Base-by-base conservation (phyloP, 1,140 invertebrate genomes). In the Alviniconcha marisindica region DNA sequence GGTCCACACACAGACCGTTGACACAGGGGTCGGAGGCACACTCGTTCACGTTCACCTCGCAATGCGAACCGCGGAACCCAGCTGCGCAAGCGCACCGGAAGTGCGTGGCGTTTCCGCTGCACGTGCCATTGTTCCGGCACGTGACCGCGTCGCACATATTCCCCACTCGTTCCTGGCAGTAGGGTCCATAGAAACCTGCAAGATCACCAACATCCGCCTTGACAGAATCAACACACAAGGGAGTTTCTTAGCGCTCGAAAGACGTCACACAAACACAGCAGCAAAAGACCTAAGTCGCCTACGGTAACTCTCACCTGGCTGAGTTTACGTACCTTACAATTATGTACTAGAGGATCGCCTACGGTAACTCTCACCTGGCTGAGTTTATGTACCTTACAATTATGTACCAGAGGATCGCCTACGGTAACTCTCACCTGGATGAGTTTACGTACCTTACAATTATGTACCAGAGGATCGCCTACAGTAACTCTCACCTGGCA, bases 51-150 rank as follows among this genome's bases (percentile, higher is more conserved):
- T 89, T 81, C 69, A 85, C 83, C 54, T 88, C 82, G 81, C 89
- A 91, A 40, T 87, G 83, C 10, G 77, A 60, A 10, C 90, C 91
- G 15, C 79, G 86, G 71, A 81, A 90, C 3, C 91, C 91, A 10
- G 84, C 40, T 15, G 44, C 56, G 81, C 90, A 91, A 0, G n/a
- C 28, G 77, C 90, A 91, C 5, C 60, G 44, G 81, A 85, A 87
- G 33, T 84, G 78, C 2, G 82, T 84, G n/a, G 28, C 56, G 54
- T 85, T 87, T 31, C 85, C 84, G 21, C 14, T 66, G 74, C 89
- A 90, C 28, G 82, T 84, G 15, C 83, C 87, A 28, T 81, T 85
- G 77, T 89, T 89, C 28, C 60, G 54, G 40, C 87, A 88, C 31
- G 77, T 63, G 31, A 85, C 69, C 24, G 84, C 69, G 51, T 81